Percentiles rank a stretch among this genome's conserved stretches.
These are phyloP conservation scores for Procambarus virginalis DNA, from an alignment of 1,140 invertebrate genomes.

Conservation along the genomic window DNA sequence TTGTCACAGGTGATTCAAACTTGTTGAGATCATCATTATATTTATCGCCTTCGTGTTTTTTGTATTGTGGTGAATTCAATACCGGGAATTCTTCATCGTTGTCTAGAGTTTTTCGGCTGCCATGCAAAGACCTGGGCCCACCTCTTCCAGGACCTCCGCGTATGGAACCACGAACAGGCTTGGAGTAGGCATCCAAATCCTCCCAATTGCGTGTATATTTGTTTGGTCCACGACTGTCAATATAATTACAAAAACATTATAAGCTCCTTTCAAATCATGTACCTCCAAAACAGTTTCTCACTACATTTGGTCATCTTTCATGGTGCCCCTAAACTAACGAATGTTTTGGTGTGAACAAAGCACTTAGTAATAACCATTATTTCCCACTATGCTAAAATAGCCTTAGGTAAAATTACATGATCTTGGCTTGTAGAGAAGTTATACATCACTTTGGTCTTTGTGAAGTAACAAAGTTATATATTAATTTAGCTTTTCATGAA, in stretches of 20 bases:
- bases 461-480: too few relatives aligned
- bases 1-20: conserved; percentile 12
- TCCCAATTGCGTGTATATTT: conserved; percentile 95
- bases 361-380: too few relatives aligned
- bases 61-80: conserved; percentile 12
- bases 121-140: conserved; percentile 15
- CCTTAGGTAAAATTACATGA: too few relatives aligned
- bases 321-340: too few relatives aligned
- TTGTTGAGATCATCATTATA: neutral
- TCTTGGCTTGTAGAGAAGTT: too few relatives aligned
- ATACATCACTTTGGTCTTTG: too few relatives aligned
- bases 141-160: conserved; percentile 55
- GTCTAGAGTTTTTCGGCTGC: conserved; percentile 51
- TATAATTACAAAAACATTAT: neutral
- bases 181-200: conserved; percentile 89
- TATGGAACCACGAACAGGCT: conserved; percentile 71
- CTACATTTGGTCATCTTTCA: neutral
- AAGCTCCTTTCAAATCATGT: neutral
- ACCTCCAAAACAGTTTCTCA: neutral
- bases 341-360: too few relatives aligned
- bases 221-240: conserved; percentile 85
- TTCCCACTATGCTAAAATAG: too few relatives aligned
- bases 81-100: conserved; percentile 56
- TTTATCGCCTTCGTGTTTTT: conserved; percentile 15
- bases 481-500: too few relatives aligned